Conservation (phyloP, 2,888 invertebrate genomes). For the Acleris emargana region DNA sequence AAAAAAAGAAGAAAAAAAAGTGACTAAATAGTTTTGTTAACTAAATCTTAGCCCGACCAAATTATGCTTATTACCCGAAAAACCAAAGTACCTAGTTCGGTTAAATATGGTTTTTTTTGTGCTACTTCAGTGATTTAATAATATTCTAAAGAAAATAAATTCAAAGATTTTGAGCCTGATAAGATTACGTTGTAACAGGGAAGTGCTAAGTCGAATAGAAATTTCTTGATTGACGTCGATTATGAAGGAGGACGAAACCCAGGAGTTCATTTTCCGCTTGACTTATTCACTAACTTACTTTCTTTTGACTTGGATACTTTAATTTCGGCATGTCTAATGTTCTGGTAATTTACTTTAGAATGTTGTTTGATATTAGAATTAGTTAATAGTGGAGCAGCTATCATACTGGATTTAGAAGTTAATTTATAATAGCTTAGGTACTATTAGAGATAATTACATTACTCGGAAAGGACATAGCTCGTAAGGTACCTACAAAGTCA, state of each 20-base stretch:
- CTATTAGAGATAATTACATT: too few relatives aligned
- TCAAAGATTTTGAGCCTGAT: constrained; percentile 1
- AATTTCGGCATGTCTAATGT: background rate
- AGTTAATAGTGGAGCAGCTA: too few relatives aligned
- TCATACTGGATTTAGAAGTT: too few relatives aligned
- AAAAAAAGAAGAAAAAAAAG: too few relatives aligned
- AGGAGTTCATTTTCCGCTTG: constrained; percentile 9
- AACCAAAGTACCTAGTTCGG: too few relatives aligned
- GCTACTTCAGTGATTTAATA: background rate
- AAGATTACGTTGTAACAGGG: constrained; percentile 6
- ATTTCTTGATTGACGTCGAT: constrained; percentile 11
- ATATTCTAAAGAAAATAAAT: background rate
- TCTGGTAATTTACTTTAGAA: background rate
- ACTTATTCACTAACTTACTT: too few relatives aligned
- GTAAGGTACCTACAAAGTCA: background rate
- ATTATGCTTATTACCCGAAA: too few relatives aligned
- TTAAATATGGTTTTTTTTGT: too few relatives aligned
- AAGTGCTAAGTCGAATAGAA: constrained; percentile 14
- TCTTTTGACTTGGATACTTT: background rate
- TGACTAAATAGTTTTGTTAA: too few relatives aligned
- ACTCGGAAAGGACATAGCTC: too few relatives aligned
- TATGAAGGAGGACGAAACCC: constrained; percentile 7
- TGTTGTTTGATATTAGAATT: background rate
- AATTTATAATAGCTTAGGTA: too few relatives aligned
- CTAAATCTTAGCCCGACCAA: too few relatives aligned